phyloP scores from a whole-genome alignment of 1,140 invertebrate genomes.

The Adelges cooleyi region DNA sequence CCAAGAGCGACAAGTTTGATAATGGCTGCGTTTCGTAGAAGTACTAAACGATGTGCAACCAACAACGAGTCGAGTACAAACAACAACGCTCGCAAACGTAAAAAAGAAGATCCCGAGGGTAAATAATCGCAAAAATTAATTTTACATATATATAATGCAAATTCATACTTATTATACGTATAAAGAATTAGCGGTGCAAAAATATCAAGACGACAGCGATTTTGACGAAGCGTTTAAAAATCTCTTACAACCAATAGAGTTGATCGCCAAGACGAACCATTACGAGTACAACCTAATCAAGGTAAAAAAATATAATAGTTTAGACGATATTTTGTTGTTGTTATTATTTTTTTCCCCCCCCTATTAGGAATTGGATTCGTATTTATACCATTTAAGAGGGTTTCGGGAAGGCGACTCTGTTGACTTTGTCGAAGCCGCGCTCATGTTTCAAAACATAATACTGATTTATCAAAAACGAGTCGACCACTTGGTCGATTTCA shows the following conservation, averaged over 20 bases:
- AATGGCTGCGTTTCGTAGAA: too few species aligned
- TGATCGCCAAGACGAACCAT: background rate
- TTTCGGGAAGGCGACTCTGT: conserved; percentile 36
- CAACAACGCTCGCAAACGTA: too few species aligned
- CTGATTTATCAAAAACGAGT: conserved; percentile 45
- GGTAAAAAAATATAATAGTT: background rate
- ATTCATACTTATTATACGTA: background rate
- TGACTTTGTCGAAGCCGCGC: conserved; percentile 44
- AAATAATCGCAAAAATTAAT: too few species aligned
- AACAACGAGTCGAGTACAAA: too few species aligned
- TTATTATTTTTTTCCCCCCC: too few species aligned
- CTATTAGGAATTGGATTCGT: conserved; percentile 30
- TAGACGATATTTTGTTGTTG: too few species aligned
- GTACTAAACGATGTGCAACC: too few species aligned
- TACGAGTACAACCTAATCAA: conserved; percentile 18
- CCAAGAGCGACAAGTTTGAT: too few species aligned
- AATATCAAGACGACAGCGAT: conserved; percentile 16
- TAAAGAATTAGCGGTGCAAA: background rate
- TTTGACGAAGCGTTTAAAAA: conserved; percentile 27
- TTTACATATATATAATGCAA: too few species aligned
- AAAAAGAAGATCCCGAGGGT: too few species aligned
- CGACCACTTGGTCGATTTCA: conserved; percentile 40
- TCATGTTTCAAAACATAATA: conserved; percentile 43
- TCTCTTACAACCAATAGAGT: background rate
- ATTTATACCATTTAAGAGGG: conserved; percentile 29